Conservation (phyloP, 1,140 invertebrate genomes). For the Pachypeltis micranthus region DNA sequence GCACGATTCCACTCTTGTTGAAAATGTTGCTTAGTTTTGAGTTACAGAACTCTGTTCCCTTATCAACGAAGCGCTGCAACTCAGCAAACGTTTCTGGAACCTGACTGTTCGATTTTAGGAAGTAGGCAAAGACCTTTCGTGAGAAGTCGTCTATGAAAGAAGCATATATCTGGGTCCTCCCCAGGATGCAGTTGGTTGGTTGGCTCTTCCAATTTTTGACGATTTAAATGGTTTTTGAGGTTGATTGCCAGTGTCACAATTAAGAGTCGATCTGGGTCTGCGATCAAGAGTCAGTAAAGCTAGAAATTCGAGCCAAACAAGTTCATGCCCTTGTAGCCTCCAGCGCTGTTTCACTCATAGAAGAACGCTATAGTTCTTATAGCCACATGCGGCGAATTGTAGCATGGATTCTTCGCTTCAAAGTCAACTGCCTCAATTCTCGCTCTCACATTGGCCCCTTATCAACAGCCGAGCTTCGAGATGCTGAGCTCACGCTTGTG, state of each 20-base stretch:
- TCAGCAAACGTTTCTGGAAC: neutral
- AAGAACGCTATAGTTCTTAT: too few species aligned
- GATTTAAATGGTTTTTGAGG: neutral
- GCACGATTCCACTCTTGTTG: neutral
- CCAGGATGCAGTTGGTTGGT: neutral
- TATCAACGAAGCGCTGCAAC: neutral
- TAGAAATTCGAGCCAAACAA: too few species aligned
- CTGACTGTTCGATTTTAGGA: neutral
- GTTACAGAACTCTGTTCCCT: neutral
- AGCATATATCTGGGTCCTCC: neutral
- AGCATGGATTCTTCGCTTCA: too few species aligned
- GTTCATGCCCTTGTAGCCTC: too few species aligned
- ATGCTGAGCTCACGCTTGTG: too few species aligned
- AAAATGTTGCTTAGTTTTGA: neutral
- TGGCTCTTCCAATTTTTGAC: neutral
- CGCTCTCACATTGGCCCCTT: too few species aligned
- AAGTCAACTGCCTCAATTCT: too few species aligned
- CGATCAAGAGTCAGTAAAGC: too few species aligned
- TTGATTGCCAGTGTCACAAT: neutral
- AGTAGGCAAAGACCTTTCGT: neutral
- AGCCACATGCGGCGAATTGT: too few species aligned
- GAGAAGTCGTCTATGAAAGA: neutral
- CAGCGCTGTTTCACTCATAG: too few species aligned
- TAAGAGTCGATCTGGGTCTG: too few species aligned
- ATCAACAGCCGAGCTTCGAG: too few species aligned